phyloP scores from a whole-genome alignment of 2,797 vertebrate species.

The Premnoplex brunnescens region DNA sequence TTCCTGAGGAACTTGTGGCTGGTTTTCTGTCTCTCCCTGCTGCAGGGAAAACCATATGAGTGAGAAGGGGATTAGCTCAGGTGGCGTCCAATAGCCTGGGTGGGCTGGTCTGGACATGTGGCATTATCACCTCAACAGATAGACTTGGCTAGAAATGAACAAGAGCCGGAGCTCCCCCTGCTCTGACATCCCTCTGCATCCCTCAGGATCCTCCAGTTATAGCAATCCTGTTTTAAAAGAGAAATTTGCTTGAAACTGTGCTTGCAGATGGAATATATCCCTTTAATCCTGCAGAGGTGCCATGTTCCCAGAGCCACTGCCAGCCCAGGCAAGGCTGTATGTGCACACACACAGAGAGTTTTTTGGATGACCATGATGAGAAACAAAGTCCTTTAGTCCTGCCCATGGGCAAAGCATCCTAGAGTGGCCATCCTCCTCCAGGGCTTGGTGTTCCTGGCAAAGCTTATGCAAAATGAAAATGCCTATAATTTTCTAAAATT shows the following conservation, averaged over 20 bases:
- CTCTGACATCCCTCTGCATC: neutral
- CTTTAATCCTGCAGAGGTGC: neutral
- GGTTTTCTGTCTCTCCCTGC: neutral
- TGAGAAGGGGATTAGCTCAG: neutral
- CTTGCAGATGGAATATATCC: neutral
- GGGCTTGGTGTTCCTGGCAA: constrained; percentile 37
- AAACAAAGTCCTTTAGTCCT: neutral
- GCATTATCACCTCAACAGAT: neutral
- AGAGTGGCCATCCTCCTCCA: neutral
- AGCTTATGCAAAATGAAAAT: neutral
- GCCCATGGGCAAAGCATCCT: neutral
- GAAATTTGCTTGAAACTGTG: neutral
- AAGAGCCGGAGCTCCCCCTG: neutral
- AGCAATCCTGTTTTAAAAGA: neutral
- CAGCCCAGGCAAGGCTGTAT: neutral
- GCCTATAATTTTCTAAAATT: constrained; percentile 61
- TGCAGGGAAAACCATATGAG: neutral
- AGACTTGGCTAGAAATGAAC: neutral
- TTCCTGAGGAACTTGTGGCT: neutral
- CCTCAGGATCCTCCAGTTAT: neutral
- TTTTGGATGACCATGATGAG: neutral
- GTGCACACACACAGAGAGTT: neutral
- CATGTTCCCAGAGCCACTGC: fast-evolving
- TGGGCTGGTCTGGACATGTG: neutral
- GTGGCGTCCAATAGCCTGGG: neutral